Evolutionary conservation across 2,113 vertebrate species (phyloP).

Genomic region (Oenanthe oenanthe): DNA sequence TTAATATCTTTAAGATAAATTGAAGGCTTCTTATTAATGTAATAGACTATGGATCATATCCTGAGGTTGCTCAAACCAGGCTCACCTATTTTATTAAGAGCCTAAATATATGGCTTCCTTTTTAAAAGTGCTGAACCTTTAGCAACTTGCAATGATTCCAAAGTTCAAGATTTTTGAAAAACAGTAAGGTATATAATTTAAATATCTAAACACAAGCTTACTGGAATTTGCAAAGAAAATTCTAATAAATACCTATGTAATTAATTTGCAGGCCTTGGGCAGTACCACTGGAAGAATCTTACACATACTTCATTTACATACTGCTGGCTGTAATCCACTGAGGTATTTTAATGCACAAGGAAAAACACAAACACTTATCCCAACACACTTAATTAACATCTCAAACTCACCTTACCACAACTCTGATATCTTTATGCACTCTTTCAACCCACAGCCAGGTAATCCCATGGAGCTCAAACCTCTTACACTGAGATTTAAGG

Average conservation of each 20-base stretch:
- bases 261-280: not conserved
- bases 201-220: not conserved
- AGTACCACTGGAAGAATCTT: not conserved
- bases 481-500: conserved; percentile 15
- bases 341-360: not conserved
- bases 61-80: not conserved
- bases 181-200: not conserved
- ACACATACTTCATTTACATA: not conserved
- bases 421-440: not conserved
- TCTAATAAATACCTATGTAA: not conserved
- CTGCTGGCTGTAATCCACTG: not conserved
- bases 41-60: not conserved
- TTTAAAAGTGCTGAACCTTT: not conserved
- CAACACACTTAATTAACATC: not conserved
- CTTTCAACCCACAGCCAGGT: not conserved
- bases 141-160: not conserved
- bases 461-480: not conserved
- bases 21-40: not conserved
- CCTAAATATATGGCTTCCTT: not conserved
- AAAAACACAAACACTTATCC: not conserved
- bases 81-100: not conserved
- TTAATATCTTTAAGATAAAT: not conserved
- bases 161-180: not conserved
- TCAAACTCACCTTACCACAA: not conserved
- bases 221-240: not conserved